Conservation (phyloP, 1,140 invertebrate genomes). For the Adoxophyes honmai region DNA sequence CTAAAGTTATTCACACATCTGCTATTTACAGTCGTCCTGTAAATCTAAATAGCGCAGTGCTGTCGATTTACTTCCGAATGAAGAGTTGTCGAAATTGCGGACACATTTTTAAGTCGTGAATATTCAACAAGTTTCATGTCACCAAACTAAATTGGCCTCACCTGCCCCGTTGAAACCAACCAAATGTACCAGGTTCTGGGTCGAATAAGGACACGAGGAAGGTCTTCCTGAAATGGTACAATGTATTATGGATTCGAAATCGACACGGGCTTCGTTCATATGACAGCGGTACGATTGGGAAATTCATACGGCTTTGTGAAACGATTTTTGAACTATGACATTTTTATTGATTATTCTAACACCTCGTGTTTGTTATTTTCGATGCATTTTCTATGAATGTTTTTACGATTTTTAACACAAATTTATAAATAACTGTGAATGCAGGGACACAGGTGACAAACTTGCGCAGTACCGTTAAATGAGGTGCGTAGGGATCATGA, state of each 20-base stretch:
- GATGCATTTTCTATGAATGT: too few species aligned
- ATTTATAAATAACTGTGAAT: too few species aligned
- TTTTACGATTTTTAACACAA: too few species aligned
- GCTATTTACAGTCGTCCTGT: neutral
- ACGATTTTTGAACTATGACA: too few species aligned
- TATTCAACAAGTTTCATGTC: conserved; percentile 6
- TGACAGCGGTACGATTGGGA: neutral
- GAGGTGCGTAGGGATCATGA: too few species aligned
- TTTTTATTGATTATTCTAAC: too few species aligned
- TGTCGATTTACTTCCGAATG: neutral
- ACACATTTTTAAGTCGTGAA: conserved; percentile 6
- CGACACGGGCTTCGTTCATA: neutral
- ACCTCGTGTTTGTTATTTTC: too few species aligned
- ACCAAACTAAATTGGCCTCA: neutral
- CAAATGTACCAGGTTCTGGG: neutral
- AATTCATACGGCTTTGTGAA: too few species aligned
- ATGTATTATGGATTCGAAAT: neutral
- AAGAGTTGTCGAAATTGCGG: neutral
- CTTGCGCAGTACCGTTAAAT: too few species aligned
- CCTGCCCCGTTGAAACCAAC: neutral
- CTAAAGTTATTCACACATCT: too few species aligned
- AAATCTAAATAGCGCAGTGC: neutral
- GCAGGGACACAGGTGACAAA: too few species aligned
- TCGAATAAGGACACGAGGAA: neutral
- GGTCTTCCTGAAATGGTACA: neutral